These are phyloP conservation scores for Suricata suricatta DNA, from an alignment of 2,113 vertebrate species.

Conservation along the genomic window DNA sequence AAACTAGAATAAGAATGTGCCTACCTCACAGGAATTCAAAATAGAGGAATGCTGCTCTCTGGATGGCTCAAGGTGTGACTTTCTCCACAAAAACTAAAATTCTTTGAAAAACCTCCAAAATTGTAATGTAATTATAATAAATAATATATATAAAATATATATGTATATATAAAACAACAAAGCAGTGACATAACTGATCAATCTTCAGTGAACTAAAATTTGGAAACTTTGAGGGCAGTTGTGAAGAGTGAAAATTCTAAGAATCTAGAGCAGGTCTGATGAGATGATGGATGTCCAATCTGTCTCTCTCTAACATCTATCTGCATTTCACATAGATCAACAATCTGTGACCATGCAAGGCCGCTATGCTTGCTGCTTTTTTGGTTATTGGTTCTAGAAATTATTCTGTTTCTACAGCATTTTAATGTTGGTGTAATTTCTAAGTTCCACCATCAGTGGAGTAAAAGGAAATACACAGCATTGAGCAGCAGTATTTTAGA, in stretches of 20 bases:
- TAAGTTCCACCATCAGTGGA: not conserved
- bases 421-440: not conserved
- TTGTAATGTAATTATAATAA: not conserved
- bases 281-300: no score
- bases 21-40: not conserved
- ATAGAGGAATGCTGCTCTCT: not conserved
- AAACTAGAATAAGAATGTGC: no score
- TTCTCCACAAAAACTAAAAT: not conserved
- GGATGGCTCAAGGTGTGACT: not conserved
- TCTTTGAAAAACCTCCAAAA: not conserved
- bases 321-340: not conserved
- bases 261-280: not conserved
- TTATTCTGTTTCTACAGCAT: not conserved
- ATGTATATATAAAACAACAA: not conserved
- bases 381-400: not conserved
- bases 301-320: not conserved
- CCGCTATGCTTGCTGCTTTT: not conserved
- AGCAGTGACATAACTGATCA: not conserved
- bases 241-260: not conserved
- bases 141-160: no score
- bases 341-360: not conserved
- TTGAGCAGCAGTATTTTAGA: not conserved
- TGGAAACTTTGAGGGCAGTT: not conserved
- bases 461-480: not conserved
- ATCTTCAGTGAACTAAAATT: not conserved